Evolutionary conservation across 2,797 vertebrate genomes (phyloP), one percentile per base, ranked within the genome.

Genomic region (Rallus crepitans): DNA sequence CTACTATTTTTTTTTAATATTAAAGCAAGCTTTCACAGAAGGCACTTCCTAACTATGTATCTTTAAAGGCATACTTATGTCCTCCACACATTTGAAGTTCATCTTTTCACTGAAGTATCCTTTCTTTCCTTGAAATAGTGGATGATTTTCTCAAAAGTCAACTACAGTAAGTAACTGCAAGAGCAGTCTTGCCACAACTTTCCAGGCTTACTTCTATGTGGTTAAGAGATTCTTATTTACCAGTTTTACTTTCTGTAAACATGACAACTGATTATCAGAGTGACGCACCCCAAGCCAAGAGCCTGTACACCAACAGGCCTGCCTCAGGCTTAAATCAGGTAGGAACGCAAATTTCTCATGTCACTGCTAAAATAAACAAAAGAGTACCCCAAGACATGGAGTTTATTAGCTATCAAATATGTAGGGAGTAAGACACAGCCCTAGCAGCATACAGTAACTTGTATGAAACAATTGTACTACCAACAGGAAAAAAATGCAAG

Each of bases 241-340:
- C 23, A 20, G 6, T n/a, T 76, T 55, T 66, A 37, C 24, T 57
- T 39, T 69, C 65, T 47, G 40, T 27, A 87, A 63, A 52, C 2
- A 12, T 6, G 45, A 82, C 40, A 89, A 24, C 0, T 4, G 25
- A 21, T n/a, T 39, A 57, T 15, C 10, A 15, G 31, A 57, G 0
- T 18, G 68, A 70, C 82, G 53, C 56, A 91, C 19, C 61, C 31
- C 55, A 81, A 78, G 18, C 7, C 59, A 80, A 30, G 8, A 85
- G 5, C 0, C 0, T 5, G 19, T 13, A 47, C 37, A 79, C 56
- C 31, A 13, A 40, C 0, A 87, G 59, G 20, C 42, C 15, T 7
- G 8, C 27, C 70, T 76, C 63, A 18, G 27, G 50, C n/a, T 82
- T 47, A 30, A 1, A 10, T 9, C 68, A 45, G 15, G 47, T 2